phyloP scores from a whole-genome alignment of 2,797 vertebrate genomes.

The Rhinichthys osculus region DNA sequence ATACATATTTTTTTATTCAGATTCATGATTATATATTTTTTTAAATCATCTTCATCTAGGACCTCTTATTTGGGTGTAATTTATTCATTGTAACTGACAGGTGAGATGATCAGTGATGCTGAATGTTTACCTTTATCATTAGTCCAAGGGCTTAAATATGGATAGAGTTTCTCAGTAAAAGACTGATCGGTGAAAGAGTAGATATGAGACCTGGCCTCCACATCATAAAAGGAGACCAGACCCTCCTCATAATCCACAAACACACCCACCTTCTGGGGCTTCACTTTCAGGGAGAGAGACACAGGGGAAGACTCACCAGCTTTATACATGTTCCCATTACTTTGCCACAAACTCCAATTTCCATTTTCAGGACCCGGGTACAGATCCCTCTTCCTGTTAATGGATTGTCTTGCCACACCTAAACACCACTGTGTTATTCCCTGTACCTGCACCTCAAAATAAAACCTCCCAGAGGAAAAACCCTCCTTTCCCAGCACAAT shows the following conservation, averaged over 20 bases:
- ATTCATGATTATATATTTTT: neutral
- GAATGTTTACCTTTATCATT: slow-evolving; percentile 43
- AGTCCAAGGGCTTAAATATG: neutral
- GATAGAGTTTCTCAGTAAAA: slow-evolving; percentile 57
- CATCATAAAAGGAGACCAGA: slow-evolving; percentile 7
- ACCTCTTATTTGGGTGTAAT: neutral
- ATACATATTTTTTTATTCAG: neutral
- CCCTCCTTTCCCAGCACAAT: slow-evolving; percentile 40
- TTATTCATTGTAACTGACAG: neutral
- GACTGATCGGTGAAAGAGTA: slow-evolving; percentile 35
- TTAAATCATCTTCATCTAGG: slow-evolving; percentile 4
- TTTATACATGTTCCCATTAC: slow-evolving; percentile 39
- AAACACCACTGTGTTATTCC: slow-evolving; percentile 45
- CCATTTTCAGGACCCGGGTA: slow-evolving; percentile 30
- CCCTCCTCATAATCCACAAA: slow-evolving; percentile 25
- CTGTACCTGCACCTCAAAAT: slow-evolving; percentile 16
- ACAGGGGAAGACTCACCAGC: slow-evolving; percentile 29
- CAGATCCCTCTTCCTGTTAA: slow-evolving; percentile 13
- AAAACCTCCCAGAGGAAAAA: slow-evolving; percentile 5
- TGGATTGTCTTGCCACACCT: slow-evolving; percentile 37
- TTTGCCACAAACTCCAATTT: slow-evolving; percentile 57
- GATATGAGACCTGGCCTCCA: neutral
- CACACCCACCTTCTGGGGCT: slow-evolving; percentile 52
- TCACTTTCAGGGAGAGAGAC: slow-evolving; percentile 8
- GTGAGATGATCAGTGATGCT: slow-evolving; percentile 37